Evolutionary conservation across 92 coral and sea anemone species (phyloP).

Genomic region (Micromussa lordhowensis): DNA sequence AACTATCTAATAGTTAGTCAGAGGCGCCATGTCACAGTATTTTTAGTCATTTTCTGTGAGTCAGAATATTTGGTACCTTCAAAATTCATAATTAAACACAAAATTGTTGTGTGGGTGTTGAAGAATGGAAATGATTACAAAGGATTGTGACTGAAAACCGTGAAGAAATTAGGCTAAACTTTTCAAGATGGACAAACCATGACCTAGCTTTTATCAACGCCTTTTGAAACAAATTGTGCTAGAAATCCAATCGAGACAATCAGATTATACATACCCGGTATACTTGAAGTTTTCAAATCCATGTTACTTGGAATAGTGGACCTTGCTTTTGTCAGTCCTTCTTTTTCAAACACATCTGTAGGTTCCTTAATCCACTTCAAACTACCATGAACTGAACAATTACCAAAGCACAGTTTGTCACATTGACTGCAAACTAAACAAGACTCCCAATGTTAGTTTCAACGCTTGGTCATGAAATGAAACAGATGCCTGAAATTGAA

Average conservation of each 20-base stretch:
- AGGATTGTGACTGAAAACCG: too few relatives aligned
- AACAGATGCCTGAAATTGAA: too few relatives aligned
- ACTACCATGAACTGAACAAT: conserved; percentile 46
- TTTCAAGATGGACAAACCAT: too few relatives aligned
- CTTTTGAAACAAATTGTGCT: background rate
- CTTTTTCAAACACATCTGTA: conserved; percentile 10
- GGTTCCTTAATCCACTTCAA: conserved; percentile 51
- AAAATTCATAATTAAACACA: too few relatives aligned
- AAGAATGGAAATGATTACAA: too few relatives aligned
- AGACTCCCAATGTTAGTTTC: background rate
- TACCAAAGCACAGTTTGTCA: conserved; percentile 61
- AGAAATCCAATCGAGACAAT: background rate
- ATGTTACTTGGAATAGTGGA: conserved; percentile 48
- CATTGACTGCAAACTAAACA: conserved; percentile 63
- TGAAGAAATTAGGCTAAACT: too few relatives aligned
- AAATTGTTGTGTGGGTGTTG: too few relatives aligned
- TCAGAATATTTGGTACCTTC: too few relatives aligned
- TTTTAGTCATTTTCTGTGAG: too few relatives aligned
- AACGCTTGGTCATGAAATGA: background rate
- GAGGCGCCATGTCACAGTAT: too few relatives aligned
- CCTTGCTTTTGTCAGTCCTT: conserved; percentile 52
- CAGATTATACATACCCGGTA: conserved; percentile 16
- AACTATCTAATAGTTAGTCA: too few relatives aligned
- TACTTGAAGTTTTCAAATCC: conserved; percentile 44
- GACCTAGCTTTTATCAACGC: background rate